phyloP scores from a whole-genome alignment of 2,797 vertebrate genomes.

The Falco naumanni region DNA sequence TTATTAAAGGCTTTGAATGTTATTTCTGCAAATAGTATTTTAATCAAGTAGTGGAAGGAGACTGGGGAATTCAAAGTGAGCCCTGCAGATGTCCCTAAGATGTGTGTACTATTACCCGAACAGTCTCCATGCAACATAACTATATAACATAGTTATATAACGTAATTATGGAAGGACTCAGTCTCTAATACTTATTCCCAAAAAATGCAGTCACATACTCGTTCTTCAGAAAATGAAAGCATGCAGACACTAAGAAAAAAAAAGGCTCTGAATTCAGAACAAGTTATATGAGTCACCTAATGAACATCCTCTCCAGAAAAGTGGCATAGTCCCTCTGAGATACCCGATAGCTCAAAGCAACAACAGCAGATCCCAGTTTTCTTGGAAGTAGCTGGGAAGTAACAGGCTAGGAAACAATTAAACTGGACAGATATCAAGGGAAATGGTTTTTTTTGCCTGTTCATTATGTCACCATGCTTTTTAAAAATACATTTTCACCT shows the following conservation, averaged over 20 bases:
- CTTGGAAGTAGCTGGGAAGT: not conserved
- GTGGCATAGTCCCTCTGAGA: not conserved
- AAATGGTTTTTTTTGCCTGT: not conserved
- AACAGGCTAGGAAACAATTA: not conserved
- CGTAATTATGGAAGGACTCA: not conserved
- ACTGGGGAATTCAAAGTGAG: not conserved
- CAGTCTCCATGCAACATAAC: not conserved
- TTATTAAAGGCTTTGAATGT: not conserved
- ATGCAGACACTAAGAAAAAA: not conserved
- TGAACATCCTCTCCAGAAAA: not conserved
- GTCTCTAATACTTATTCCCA: not conserved
- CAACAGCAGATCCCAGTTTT: not conserved
- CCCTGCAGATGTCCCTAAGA: not conserved
- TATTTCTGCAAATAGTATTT: not conserved
- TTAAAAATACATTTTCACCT: not conserved
- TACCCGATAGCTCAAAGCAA: not conserved
- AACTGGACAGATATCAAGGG: not conserved
- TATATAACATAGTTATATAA: no score
- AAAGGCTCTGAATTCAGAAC: not conserved
- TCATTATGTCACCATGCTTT: not conserved
- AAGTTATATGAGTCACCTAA: not conserved
- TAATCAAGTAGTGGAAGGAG: not conserved
- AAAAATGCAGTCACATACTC: not conserved
- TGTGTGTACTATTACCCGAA: not conserved
- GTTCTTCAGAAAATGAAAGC: not conserved